Conservation (phyloP, 2,797 vertebrate genomes). For the Florisuga fusca region DNA sequence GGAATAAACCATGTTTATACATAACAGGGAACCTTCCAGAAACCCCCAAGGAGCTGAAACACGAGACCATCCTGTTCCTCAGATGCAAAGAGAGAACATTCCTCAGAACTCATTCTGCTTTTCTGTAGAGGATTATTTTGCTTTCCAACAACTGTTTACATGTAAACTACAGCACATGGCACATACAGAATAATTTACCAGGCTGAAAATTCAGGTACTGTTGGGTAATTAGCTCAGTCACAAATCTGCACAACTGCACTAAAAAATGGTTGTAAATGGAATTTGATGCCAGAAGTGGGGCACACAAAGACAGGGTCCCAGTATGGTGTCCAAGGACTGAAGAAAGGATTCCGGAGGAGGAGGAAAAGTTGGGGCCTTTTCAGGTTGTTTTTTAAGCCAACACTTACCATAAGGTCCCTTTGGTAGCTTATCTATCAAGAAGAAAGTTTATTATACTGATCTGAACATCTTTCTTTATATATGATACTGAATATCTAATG, state of each 20-base stretch:
- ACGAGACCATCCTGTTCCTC: neutral
- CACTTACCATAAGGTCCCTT: neutral
- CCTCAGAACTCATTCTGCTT: neutral
- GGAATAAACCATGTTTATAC: constrained; percentile 2
- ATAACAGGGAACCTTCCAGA: neutral
- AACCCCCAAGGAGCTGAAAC: neutral
- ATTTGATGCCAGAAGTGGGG: neutral
- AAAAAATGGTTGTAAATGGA: neutral
- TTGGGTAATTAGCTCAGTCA: neutral
- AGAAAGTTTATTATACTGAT: neutral
- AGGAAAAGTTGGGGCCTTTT: neutral
- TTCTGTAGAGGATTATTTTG: neutral
- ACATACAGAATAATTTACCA: neutral
- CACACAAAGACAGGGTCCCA: neutral
- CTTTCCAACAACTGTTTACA: neutral
- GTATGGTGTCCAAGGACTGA: neutral
- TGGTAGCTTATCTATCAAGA: neutral
- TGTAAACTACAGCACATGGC: neutral
- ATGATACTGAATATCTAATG: neutral
- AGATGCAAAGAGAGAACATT: neutral
- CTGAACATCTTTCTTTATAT: neutral
- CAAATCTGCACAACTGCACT: neutral
- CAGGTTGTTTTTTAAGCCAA: neutral
- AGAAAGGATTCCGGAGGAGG: neutral
- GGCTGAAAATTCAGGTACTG: neutral